phyloP scores from a whole-genome alignment of 2,113 vertebrate genomes.

The Circaetus cinerascens region DNA sequence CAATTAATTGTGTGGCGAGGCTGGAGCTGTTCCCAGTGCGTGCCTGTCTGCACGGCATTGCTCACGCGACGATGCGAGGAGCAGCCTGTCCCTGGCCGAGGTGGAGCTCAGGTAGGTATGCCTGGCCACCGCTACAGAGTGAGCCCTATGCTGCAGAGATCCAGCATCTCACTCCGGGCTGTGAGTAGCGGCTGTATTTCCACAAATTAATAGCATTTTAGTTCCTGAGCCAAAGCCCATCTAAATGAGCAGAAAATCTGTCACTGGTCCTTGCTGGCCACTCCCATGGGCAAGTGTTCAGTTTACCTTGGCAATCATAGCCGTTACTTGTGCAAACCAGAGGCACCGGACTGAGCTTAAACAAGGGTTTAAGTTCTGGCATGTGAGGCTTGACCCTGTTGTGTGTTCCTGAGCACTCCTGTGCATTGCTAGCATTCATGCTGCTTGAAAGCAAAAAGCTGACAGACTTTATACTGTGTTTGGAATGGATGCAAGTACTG shows the following conservation, averaged over 20 bases:
- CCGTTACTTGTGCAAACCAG: not conserved
- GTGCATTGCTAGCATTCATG: rapidly evolving
- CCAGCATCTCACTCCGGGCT: rapidly evolving
- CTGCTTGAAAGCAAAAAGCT: not conserved
- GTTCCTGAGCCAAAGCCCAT: not conserved
- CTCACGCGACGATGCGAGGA: rapidly evolving
- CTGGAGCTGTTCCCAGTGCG: not conserved
- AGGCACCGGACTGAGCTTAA: not conserved
- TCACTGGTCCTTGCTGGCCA: not conserved
- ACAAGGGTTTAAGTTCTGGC: not conserved
- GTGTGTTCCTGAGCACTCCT: too few relatives aligned
- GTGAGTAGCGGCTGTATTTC: not conserved
- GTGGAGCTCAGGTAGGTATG: not conserved
- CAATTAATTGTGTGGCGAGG: not conserved
- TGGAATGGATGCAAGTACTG: not conserved
- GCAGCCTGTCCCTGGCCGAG: not conserved
- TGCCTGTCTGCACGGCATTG: not conserved
- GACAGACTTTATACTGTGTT: not conserved
- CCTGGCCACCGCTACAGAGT: rapidly evolving
- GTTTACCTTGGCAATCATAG: not conserved
- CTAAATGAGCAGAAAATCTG: not conserved
- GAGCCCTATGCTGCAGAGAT: rapidly evolving
- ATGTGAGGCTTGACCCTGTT: rapidly evolving
- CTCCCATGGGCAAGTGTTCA: rapidly evolving
- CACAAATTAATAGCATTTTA: too few relatives aligned